A percentile compares a stretch with the other conserved stretches of the same genome.
phyloP scores from a whole-genome alignment of 1,140 invertebrate genomes.

The Papilio aristodemus region DNA sequence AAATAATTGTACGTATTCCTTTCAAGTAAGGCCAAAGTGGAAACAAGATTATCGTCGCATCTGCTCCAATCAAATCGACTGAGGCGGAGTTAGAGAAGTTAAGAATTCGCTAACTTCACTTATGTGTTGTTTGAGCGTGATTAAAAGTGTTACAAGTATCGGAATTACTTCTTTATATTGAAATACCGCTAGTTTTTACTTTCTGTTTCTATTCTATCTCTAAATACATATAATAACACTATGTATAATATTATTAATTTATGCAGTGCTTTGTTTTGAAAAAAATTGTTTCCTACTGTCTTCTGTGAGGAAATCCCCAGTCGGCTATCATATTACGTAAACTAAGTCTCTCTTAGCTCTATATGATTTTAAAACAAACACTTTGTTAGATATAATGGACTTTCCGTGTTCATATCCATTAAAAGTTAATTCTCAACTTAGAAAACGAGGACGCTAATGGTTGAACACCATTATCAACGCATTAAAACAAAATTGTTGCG shows the following conservation, averaged over 20 bases:
- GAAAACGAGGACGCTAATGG: slow-evolving; percentile 19
- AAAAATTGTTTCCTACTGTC: background rate
- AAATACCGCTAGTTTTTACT: background rate
- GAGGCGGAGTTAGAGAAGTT: background rate
- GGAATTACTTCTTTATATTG: background rate
- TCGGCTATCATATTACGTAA: background rate
- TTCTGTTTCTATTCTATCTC: background rate
- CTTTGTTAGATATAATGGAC: slow-evolving; percentile 10
- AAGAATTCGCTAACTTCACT: slow-evolving; percentile 10
- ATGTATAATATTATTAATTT: no score
- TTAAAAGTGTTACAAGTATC: background rate
- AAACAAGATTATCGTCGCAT: slow-evolving; percentile 16
- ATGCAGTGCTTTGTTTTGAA: no score
- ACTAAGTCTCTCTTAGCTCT: background rate
- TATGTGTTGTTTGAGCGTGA: slow-evolving; percentile 18
- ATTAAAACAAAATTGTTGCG: slow-evolving; percentile 3
- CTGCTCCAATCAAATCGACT: slow-evolving; percentile 21
- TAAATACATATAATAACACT: no score
- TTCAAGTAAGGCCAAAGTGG: background rate
- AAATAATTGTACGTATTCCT: slow-evolving; percentile 3
- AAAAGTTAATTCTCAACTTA: slow-evolving; percentile 17
- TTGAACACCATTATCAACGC: slow-evolving; percentile 19
- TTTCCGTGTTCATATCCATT: slow-evolving; percentile 13
- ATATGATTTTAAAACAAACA: slow-evolving; percentile 14
- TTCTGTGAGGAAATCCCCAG: background rate